Evolutionary conservation across 2,797 vertebrate genomes (phyloP).

Genomic region (Hafferia zeledoni): DNA sequence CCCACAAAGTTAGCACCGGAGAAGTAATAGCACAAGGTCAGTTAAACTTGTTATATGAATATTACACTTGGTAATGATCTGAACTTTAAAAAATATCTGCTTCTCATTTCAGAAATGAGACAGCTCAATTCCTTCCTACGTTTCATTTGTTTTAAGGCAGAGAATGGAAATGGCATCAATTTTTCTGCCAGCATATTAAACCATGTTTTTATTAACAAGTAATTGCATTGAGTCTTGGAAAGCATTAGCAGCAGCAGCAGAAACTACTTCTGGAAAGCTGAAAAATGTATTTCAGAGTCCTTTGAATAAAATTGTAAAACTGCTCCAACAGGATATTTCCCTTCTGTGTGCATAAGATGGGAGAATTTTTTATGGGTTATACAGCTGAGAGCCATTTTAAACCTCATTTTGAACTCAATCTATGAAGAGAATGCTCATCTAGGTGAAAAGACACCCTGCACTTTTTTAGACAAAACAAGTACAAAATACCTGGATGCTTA

Average conservation of each 20-base stretch:
- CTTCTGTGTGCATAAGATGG: not conserved
- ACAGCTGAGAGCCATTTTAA: not conserved
- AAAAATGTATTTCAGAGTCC: slow-evolving; percentile 43
- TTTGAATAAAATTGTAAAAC: slow-evolving; percentile 60
- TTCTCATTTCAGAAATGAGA: slow-evolving; percentile 70
- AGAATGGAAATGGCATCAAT: slow-evolving; percentile 64
- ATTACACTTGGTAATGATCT: slow-evolving; percentile 67
- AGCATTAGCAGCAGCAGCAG: slow-evolving; percentile 21
- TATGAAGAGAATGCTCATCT: not conserved
- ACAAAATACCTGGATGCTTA: not conserved
- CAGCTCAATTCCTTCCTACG: slow-evolving; percentile 52
- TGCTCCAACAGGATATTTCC: slow-evolving; percentile 12
- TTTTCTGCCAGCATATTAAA: slow-evolving; percentile 72
- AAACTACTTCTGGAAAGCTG: slow-evolving; percentile 47
- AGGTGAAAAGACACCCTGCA: not conserved
- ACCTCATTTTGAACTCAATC: slow-evolving; percentile 13
- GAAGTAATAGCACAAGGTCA: slow-evolving; percentile 34
- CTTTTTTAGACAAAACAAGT: not conserved
- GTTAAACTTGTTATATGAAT: slow-evolving; percentile 61
- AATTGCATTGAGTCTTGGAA: slow-evolving; percentile 64
- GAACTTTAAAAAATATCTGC: slow-evolving; percentile 67
- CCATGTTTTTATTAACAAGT: slow-evolving; percentile 73
- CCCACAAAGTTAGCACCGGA: slow-evolving; percentile 9
- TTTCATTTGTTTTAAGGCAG: slow-evolving; percentile 72
- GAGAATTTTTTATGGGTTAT: not conserved